Percentiles rank a stretch among this genome's conserved stretches.
phyloP scores from a whole-genome alignment of 2,888 invertebrate species.

The Cenopis cana region DNA sequence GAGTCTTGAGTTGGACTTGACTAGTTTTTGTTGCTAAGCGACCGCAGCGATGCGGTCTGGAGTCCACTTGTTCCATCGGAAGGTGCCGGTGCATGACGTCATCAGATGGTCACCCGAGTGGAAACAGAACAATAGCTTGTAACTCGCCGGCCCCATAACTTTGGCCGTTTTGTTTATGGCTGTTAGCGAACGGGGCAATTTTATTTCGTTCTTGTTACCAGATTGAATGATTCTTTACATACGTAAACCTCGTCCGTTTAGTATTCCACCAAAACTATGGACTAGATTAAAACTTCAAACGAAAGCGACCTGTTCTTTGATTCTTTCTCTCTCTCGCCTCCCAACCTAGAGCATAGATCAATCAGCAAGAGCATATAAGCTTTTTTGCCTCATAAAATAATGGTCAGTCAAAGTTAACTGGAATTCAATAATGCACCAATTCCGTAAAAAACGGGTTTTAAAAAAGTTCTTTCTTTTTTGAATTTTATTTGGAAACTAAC shows the following conservation, averaged over 20 bases:
- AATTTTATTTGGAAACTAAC: not conserved
- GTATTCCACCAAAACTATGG: not conserved
- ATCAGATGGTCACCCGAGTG: conserved; percentile 74
- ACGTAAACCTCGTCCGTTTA: not conserved
- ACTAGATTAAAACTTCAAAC: not conserved
- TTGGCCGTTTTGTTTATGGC: conserved; percentile 53
- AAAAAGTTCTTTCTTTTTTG: no score
- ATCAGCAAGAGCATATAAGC: no score
- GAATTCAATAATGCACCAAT: no score
- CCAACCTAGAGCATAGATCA: no score
- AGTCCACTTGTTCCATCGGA: conserved; percentile 62
- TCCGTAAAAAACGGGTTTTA: no score
- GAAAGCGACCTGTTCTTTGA: no score
- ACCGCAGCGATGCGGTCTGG: conserved; percentile 43
- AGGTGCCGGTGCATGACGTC: conserved; percentile 77
- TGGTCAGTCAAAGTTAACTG: no score
- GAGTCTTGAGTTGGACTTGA: no score
- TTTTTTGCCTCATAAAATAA: no score
- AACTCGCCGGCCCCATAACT: conserved; percentile 58
- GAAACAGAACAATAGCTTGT: conserved; percentile 66
- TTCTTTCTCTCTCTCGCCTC: no score
- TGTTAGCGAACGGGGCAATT: conserved; percentile 41
- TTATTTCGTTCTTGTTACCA: conserved; percentile 33
- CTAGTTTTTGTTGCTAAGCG: conserved; percentile 35
- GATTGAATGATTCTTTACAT: conserved; percentile 25